Base-by-base conservation (phyloP, 2,888 invertebrate genomes). In the Cyaniris semiargus region DNA sequence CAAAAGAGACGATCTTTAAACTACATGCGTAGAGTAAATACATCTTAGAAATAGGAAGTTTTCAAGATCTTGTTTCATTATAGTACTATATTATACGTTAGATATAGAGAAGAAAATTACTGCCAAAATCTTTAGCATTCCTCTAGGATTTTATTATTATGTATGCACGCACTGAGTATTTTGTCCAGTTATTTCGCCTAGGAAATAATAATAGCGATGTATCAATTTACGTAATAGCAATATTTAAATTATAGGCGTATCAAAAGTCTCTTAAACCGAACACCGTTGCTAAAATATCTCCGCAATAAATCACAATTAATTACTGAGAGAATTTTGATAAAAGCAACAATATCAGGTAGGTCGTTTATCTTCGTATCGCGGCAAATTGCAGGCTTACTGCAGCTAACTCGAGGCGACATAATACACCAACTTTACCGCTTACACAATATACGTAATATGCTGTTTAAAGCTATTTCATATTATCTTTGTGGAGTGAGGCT, bases 371-470 rank as follows among this genome's bases (percentile, higher is more conserved):
- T 77, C 66, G 60, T 60, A 76, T 76, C 71, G 44, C 21, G 38
- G 56, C 56, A 18, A 71, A 72, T 56, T 70, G 66, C 70, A 76
- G 76, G 78, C 74, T 78, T 27, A 70, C 70, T 53, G 79, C 80
- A 80, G 79, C 81, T 81, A 82, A 82, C 81, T 82, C 79, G 78
- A 80, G 78, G 76, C 76, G 80, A 80, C 80, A 80, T 80, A 79
- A 81, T 81, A 81, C 79, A 78, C 77, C 78, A 81, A 80, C 79
- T 82, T 79, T 76, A 78, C 70, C 79, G 79, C 75, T 80, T 79
- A 44, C 70, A 60, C 70, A 77, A 56, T 60, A 23, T 23, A 0
- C 58, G 10, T 10, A 23, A 60, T 58, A 58, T n/a, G n/a, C n/a
- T n/a, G 58, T n/a, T 58, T 58, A 58, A 7, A 58, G 48, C 15